Conservation (phyloP, 2,888 invertebrate genomes). For the Stenodema calcarata region DNA sequence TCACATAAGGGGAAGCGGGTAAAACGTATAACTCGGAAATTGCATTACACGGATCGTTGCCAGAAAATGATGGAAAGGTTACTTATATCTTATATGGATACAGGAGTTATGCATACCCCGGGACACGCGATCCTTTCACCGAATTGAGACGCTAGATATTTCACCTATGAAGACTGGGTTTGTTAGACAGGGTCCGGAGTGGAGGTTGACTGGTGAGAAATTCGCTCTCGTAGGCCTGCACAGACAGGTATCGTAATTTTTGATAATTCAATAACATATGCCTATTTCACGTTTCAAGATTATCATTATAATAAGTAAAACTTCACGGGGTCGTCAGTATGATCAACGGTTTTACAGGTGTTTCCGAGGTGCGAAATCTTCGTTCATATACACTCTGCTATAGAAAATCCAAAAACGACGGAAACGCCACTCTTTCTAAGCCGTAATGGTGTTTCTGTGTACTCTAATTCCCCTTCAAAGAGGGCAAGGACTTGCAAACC, state of each 20-base stretch:
- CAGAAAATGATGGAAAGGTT: not conserved
- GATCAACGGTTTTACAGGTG: no score
- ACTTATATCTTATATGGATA: not conserved
- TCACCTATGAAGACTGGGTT: not conserved
- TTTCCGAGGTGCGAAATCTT: no score
- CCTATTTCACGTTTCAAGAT: no score
- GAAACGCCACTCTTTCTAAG: not conserved
- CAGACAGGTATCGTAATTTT: no score
- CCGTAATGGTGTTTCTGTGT: slow-evolving; percentile 38
- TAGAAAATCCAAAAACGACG: not conserved
- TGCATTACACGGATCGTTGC: not conserved
- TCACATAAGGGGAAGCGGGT: not conserved
- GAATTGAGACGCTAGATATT: not conserved
- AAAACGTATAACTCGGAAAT: not conserved
- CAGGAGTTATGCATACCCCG: not conserved
- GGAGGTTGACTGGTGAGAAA: not conserved
- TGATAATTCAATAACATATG: no score
- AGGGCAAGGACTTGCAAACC: not conserved
- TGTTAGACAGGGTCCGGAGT: not conserved
- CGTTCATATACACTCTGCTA: no score
- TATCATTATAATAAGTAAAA: no score
- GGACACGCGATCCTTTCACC: not conserved
- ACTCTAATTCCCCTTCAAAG: slow-evolving; percentile 34
- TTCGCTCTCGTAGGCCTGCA: no score
- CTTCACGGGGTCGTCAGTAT: no score